Percentiles rank a stretch among this genome's conserved stretches.
phyloP scores from a whole-genome alignment of 2,113 vertebrate genomes.

The Chamaea fasciata region DNA sequence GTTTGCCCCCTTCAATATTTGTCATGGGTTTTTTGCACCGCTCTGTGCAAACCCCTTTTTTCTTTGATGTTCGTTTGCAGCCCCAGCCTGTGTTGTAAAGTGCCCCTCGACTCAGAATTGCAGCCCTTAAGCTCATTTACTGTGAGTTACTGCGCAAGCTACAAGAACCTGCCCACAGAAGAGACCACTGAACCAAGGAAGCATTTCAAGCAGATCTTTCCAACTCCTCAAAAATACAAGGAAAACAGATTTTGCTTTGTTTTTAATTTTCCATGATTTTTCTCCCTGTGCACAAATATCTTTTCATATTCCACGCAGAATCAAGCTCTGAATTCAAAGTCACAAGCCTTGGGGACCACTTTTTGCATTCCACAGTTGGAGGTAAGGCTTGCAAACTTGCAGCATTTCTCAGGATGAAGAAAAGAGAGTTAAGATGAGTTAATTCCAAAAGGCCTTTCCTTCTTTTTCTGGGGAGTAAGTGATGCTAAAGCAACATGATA shows the following conservation, averaged over 20 bases:
- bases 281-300: neutral
- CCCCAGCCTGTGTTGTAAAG: neutral
- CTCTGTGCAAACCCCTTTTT: neutral
- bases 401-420: neutral
- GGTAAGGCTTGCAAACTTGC: fast-evolving
- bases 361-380: fast-evolving
- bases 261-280: neutral
- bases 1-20: neutral
- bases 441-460: neutral
- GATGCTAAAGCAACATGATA: fast-evolving
- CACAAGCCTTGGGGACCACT: neutral
- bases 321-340: neutral
- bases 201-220: neutral
- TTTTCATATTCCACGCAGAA: neutral
- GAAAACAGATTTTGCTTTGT: neutral
- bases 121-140: neutral
- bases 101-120: neutral
- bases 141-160: neutral
- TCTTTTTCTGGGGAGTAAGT: neutral
- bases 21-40: neutral
- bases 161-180: neutral
- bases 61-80: neutral
- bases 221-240: neutral
- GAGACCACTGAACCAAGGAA: neutral
- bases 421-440: too few relatives aligned